Base-by-base conservation (phyloP, 2,113 vertebrate species). In the Rhea americana region DNA sequence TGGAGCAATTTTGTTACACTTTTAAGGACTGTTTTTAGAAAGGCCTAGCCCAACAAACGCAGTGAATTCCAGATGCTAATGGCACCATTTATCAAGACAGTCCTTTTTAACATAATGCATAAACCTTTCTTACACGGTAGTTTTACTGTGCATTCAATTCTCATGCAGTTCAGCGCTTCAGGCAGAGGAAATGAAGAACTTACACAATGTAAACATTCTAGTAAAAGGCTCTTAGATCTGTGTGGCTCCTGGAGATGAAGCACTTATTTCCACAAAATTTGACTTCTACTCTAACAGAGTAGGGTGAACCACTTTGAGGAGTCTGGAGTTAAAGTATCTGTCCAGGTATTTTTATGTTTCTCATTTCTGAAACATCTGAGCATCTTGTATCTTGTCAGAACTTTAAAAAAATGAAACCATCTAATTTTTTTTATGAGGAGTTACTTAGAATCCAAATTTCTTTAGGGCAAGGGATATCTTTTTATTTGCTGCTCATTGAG, bases 21-120 rank as follows among this genome's bases (percentile, higher is more conserved):
- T 96, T 96, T 95, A 97, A 97, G 95, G 93, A 72, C 45, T 93
- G 85, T 97, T 97, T 97, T 94, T 82, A 45, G 92, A 94, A 80
- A 72, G 95, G 93, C 87, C 97, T 93, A 96, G 92, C 83, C 78
- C 70, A 2, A 93, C 47, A 89, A 91, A 95, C 90, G 92, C 93
- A 91, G 91, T 67, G 97, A 96, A 96, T 97, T 96, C 96, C 96
- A 95, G 94, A 94, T 93, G 93, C 93, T 98, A 97, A 97, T 98
- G 96, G 96, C 88, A 91, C 95, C 95, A 97, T 98, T 97, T 96
- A 96, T 98, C 97, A 97, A 95, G 90, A 91, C 89, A 95, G 93
- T 82, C 79, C 96, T 95, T 97, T 98, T 97, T 97, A 97, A 96
- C 96, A 94, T 97, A 96, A 97, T 95, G 96, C 96, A 96, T 95